These are phyloP conservation scores for Erythrolamprus reginae DNA, from an alignment of 2,113 vertebrate species.

Conservation along the genomic window DNA sequence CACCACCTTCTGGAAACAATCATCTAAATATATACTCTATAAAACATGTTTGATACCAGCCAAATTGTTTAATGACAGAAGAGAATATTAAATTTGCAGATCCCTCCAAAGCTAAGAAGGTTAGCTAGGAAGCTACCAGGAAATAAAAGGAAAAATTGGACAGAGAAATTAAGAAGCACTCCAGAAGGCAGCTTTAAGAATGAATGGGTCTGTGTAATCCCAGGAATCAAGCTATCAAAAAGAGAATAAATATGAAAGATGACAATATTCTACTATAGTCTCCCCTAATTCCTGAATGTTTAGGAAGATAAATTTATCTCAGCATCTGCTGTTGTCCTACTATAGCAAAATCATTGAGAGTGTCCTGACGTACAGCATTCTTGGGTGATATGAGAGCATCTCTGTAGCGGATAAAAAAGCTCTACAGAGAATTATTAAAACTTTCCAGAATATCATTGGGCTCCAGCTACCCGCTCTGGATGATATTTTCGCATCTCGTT, in stretches of 20 bases:
- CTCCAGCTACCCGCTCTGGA: no score
- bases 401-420: no score
- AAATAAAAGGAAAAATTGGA: not conserved
- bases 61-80: not conserved
- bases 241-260: not conserved
- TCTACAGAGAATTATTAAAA: no score
- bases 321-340: no score
- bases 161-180: not conserved
- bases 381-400: no score
- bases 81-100: not conserved
- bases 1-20: not conserved
- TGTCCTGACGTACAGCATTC: no score
- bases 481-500: no score
- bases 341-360: no score
- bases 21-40: not conserved
- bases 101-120: not conserved
- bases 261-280: not conserved
- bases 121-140: not conserved
- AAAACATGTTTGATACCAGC: not conserved
- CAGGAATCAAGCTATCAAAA: not conserved
- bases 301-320: no score
- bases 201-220: not conserved
- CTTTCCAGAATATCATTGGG: no score
- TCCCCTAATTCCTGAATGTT: no score
- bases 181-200: not conserved